Evolutionary conservation across 2,113 vertebrate genomes (phyloP), one percentile per base, ranked within the genome.

Genomic region (Tor tambroides): DNA sequence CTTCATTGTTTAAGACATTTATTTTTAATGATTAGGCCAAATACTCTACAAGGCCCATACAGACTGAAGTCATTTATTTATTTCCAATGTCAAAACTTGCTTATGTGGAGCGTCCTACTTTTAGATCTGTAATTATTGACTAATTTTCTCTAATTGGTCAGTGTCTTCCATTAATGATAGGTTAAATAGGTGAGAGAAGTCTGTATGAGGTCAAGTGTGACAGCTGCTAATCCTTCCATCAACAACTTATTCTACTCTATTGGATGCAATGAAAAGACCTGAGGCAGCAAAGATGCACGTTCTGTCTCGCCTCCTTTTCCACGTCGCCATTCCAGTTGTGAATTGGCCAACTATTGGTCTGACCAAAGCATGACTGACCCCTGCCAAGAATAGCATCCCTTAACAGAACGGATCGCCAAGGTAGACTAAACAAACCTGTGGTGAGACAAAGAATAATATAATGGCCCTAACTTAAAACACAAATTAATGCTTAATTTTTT

Each of bases 381-480:
- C 41, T 5, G 79, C 90, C 90, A 92, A 92, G 83, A 91, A 85
- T 87, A 93, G 79, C 83, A 87, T 80, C n/a, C 69, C 81, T 72
- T 78, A 89, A 76, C 74, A 78, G 82, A 88, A 86, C 10, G 63
- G 80, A 91, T 90, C 51, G 69, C 41, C 49, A 38, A 71, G 2
- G 78, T 84, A 90, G 89, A 89, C 87, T 90, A 88, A 92, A 90
- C 91, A 92, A 86, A 83, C 41, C 82, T 65, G 56, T 12, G 61
- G 72, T 80, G 77, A 72, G 59, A 88, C 80, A 49, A 87, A 51
- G 21, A 80, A 85, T 65, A 49, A 89, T 79, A 80, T 84, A 75
- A 78, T 91, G 87, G 75, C 51, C 61, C n/a, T n/a, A 54, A 38
- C 17, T 11, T 19, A 5, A 69, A 69, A 32, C 65, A 8, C 28